Conservation (phyloP, 2,113 vertebrate genomes). For the Coryphaenoides rupestris region DNA sequence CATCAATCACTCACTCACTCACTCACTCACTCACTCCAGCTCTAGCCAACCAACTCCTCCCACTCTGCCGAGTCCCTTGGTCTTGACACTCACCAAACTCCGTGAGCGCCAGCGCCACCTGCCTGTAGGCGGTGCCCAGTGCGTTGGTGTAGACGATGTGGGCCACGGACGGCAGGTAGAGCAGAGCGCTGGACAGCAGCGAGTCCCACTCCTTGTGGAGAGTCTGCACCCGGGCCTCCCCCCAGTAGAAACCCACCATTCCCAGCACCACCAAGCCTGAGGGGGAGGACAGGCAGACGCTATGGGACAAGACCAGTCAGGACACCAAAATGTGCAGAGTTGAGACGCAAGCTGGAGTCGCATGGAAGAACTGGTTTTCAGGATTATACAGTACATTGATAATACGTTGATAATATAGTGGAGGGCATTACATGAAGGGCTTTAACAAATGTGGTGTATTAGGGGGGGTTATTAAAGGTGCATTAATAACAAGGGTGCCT, state of each 20-base stretch:
- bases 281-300: background rate
- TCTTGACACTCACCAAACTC: conserved; percentile 70
- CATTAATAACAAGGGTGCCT: too few relatives aligned
- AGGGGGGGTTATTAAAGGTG: too few relatives aligned
- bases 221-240: conserved; percentile 55
- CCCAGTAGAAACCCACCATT: conserved; percentile 74
- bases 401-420: too few relatives aligned
- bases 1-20: too few relatives aligned
- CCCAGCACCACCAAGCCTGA: conserved; percentile 68
- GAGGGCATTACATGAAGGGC: too few relatives aligned
- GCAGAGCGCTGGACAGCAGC: conserved; percentile 46
- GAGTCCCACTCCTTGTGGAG: conserved; percentile 59
- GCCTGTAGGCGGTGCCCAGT: conserved; percentile 66
- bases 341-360: too few relatives aligned
- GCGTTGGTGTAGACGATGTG: conserved; percentile 75
- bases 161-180: conserved; percentile 71
- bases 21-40: background rate
- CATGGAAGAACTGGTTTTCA: too few relatives aligned
- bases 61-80: too few relatives aligned
- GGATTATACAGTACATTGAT: too few relatives aligned
- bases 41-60: background rate
- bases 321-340: background rate
- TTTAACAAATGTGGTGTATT: too few relatives aligned
- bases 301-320: background rate
- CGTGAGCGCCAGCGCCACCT: conserved; percentile 64